Evolutionary conservation across 2,888 invertebrate species (phyloP).

Genomic region (Nymphalis polychloros): DNA sequence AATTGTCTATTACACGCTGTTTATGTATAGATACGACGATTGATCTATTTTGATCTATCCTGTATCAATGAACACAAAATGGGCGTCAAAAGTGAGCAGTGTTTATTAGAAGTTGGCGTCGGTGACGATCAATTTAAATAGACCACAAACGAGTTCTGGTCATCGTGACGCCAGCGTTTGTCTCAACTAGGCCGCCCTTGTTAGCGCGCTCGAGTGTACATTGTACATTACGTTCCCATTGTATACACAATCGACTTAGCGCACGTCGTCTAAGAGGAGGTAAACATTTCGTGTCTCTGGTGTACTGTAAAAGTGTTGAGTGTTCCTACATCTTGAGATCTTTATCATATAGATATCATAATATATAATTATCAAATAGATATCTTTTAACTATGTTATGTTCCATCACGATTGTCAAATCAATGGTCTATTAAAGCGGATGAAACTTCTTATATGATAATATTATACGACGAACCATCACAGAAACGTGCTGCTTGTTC

Average conservation of each 20-base stretch:
- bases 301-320: neutral
- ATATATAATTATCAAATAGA: no score
- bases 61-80: neutral
- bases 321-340: neutral
- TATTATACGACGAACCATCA: no score
- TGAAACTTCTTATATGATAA: no score
- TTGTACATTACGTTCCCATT: slow-evolving; percentile 47
- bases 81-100: slow-evolving; percentile 11
- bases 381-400: no score
- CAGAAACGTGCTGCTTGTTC: no score
- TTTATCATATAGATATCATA: neutral
- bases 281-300: slow-evolving; percentile 30
- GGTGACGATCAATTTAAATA: slow-evolving; percentile 61
- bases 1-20: neutral
- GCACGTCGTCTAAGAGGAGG: slow-evolving; percentile 57
- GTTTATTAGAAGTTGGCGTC: slow-evolving; percentile 28
- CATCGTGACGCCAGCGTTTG: slow-evolving; percentile 65
- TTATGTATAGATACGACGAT: no score
- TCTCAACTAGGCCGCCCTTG: slow-evolving; percentile 75
- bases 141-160: slow-evolving; percentile 59
- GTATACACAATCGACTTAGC: slow-evolving; percentile 32
- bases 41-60: no score
- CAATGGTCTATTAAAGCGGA: no score
- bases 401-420: no score
- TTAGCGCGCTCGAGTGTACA: slow-evolving; percentile 55